These are phyloP conservation scores for Luperina nickerlii DNA, from an alignment of 2,888 invertebrate genomes.

Conservation along the genomic window DNA sequence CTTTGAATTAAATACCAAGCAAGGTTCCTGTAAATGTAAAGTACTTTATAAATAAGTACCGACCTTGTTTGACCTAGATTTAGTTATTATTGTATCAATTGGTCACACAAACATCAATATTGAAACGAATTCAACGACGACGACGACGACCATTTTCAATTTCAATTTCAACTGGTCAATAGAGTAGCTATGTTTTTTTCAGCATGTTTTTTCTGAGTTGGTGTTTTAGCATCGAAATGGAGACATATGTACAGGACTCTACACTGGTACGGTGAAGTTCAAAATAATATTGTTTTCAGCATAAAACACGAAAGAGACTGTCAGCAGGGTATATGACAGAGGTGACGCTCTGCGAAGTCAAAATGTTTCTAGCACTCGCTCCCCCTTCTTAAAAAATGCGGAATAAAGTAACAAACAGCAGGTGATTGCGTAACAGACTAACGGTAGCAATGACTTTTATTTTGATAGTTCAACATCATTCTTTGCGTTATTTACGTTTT, in stretches of 20 bases:
- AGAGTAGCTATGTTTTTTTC: not conserved
- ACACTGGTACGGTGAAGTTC: not conserved
- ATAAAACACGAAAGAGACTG: not conserved
- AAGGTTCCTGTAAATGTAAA: not conserved
- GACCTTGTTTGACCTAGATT: not conserved
- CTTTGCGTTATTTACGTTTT: not conserved
- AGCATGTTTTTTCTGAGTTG: not conserved
- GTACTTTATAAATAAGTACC: not conserved
- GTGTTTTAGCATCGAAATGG: not conserved
- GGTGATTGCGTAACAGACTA: too few species aligned
- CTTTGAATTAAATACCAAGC: not conserved
- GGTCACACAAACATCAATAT: not conserved
- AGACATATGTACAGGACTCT: not conserved
- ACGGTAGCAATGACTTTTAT: too few species aligned
- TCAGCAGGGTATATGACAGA: not conserved
- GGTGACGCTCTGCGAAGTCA: not conserved
- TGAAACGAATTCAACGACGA: too few species aligned
- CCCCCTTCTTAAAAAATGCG: not conserved
- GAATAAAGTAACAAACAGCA: not conserved
- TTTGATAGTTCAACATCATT: too few species aligned
- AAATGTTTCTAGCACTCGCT: not conserved
- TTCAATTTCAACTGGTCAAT: conserved; percentile 2
- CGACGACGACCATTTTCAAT: too few species aligned
- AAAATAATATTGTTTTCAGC: not conserved
- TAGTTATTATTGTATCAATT: not conserved